phyloP scores from a whole-genome alignment of 2,797 vertebrate genomes.

The Rhadinocentrus ornatus region DNA sequence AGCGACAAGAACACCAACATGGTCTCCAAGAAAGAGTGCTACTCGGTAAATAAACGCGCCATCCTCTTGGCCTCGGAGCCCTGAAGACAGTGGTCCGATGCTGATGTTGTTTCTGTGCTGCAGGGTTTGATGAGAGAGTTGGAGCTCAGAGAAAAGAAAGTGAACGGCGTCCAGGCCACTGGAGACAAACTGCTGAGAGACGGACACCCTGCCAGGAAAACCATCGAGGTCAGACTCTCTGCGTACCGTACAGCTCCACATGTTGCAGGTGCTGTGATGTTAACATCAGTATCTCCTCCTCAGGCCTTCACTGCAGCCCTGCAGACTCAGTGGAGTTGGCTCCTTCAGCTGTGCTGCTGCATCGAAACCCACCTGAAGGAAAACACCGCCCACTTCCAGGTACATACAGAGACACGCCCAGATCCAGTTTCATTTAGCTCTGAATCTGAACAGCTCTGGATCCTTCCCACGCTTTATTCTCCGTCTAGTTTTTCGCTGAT shows the following conservation, averaged over 20 bases:
- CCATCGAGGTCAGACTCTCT: slow-evolving; percentile 84
- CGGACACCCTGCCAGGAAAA: slow-evolving; percentile 87
- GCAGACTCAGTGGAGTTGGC: slow-evolving; percentile 98
- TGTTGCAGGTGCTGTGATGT: neutral
- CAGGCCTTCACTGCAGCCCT: slow-evolving; percentile 91
- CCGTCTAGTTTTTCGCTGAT: slow-evolving; percentile 88
- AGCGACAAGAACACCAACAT: slow-evolving; percentile 91
- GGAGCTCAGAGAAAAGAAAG: slow-evolving; percentile 89
- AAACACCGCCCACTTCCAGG: slow-evolving; percentile 93
- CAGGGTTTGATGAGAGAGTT: slow-evolving; percentile 94
- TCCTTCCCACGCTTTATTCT: too few species aligned
- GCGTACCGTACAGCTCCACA: neutral
- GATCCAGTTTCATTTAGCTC: too few species aligned
- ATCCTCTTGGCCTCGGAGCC: neutral
- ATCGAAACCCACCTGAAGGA: slow-evolving; percentile 93
- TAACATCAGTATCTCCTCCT: neutral
- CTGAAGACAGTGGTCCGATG: neutral
- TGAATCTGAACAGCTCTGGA: too few species aligned
- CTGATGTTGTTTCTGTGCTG: neutral
- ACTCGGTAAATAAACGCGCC: slow-evolving; percentile 83
- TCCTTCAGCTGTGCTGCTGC: slow-evolving; percentile 95
- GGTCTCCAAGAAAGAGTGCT: slow-evolving; percentile 91
- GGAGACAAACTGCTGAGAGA: slow-evolving; percentile 91
- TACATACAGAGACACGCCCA: slow-evolving; percentile 42
- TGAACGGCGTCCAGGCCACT: slow-evolving; percentile 85